phyloP scores from a whole-genome alignment of 1,140 invertebrate genomes.

The Tetramorium alpestre region DNA sequence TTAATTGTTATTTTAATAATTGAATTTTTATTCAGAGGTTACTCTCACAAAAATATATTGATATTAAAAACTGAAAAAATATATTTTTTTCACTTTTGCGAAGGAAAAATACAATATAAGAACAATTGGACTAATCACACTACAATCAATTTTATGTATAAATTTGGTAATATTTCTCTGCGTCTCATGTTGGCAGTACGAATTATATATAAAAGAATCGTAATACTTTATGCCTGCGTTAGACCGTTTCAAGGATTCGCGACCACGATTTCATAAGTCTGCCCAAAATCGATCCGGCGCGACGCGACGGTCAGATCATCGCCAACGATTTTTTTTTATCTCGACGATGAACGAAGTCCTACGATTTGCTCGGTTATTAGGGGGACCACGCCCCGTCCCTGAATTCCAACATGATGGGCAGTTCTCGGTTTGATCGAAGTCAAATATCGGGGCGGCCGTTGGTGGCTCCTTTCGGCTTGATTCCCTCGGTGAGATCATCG shows the following conservation, averaged over 20 bases:
- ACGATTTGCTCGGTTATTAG: constrained; percentile 48
- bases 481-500: constrained; percentile 49
- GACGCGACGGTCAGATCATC: constrained; percentile 13
- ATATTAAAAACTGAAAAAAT: constrained; percentile 5
- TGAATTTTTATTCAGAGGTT: background rate
- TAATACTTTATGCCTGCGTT: background rate
- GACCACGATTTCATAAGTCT: background rate
- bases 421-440: constrained; percentile 69
- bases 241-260: constrained; percentile 1
- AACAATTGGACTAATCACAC: no score
- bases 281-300: background rate
- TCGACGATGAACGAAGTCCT: background rate
- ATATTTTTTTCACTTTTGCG: background rate
- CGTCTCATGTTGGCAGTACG: background rate
- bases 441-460: constrained; percentile 63
- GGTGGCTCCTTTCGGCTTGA: constrained; percentile 33
- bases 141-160: background rate
- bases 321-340: constrained; percentile 15
- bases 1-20: background rate
- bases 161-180: background rate
- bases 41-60: background rate
- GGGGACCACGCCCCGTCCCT: constrained; percentile 31
- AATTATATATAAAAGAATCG: background rate
- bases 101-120: background rate
- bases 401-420: constrained; percentile 53